Base-by-base conservation (phyloP, 2,797 vertebrate species). In the Macropodus opercularis region DNA sequence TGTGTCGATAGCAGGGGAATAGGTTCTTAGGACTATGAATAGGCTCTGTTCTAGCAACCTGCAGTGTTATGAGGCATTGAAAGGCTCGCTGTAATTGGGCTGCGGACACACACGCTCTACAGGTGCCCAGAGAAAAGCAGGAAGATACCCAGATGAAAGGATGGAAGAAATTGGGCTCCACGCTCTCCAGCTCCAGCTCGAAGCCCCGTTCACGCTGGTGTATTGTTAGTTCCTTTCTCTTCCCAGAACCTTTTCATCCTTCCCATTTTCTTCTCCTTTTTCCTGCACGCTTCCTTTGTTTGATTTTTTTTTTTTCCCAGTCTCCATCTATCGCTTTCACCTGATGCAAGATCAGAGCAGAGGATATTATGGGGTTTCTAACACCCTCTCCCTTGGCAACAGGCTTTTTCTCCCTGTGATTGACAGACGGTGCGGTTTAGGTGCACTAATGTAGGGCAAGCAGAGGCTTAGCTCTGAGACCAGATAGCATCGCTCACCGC, bases 391-490 rank as follows among this genome's bases (percentile, higher is more conserved):
- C 79, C 79, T 77, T 71, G 71, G 83, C 82, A 81, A 84, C 82
- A 80, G 74, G 75, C 80, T 77, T 72, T 84, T 80, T 85, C 69
- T 80, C 56, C 10, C 23, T 1, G 19, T 91, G 91, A 92, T 83
- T 92, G 91, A 90, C 90, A 91, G 89, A 68, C 73, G 56, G 65
- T 40, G 72, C 80, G 83, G 81, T 87, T 90, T 88, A 83, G 89
- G 80, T 83, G 85, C 84, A 77, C 83, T 92, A 90, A 90, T 91
- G 85, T 87, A 89, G 90, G 85, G 75, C 87, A 87, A 85, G 86
- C 89, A 77, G 84, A 73, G 79, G 81, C 87, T 90, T 92, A 84
- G 84, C 79, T 68, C 18, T 11, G 79, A 87, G 85, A 88, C 69
- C 83, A 89, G 91, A 92, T 92, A 90, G 87, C 88, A 90, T 92